Percentiles rank a stretch among this genome's conserved stretches.
Conservation (phyloP, 2,113 vertebrate species). For the Buteo buteo region DNA sequence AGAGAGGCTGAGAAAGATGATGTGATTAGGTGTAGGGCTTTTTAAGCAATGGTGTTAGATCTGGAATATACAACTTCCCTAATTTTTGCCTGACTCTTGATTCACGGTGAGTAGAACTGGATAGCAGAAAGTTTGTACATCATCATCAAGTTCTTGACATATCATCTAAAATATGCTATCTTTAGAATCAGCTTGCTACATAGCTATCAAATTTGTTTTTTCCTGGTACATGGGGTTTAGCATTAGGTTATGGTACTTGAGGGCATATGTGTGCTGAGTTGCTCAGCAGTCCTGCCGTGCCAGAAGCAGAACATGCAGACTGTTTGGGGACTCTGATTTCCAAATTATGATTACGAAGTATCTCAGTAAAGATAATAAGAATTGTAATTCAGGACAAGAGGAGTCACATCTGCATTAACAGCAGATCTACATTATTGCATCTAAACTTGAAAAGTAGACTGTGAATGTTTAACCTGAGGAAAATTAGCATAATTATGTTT, state of each 20-base stretch:
- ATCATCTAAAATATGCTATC: neutral
- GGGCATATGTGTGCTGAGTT: neutral
- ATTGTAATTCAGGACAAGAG: neutral
- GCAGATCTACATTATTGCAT: neutral
- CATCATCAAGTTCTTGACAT: neutral
- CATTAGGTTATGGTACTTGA: neutral
- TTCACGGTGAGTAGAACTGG: neutral
- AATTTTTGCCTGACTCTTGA: neutral
- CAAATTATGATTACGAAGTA: neutral
- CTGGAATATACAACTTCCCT: neutral
- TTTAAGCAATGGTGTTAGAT: neutral
- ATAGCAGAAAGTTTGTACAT: neutral
- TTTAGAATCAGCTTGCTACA: neutral
- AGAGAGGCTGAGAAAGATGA: neutral
- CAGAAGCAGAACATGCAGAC: neutral
- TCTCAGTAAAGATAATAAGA: neutral
- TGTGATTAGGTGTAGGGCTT: neutral
- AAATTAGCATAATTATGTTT: neutral
- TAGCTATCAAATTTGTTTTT: neutral
- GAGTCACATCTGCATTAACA: neutral
- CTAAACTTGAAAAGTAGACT: neutral
- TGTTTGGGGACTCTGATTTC: neutral
- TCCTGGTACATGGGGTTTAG: neutral
- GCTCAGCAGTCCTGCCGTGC: neutral
- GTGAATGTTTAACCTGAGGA: neutral